Evolutionary conservation across 2,113 vertebrate genomes (phyloP), one percentile per base, ranked within the genome.

Genomic region (Neolamprologus ventralis): DNA sequence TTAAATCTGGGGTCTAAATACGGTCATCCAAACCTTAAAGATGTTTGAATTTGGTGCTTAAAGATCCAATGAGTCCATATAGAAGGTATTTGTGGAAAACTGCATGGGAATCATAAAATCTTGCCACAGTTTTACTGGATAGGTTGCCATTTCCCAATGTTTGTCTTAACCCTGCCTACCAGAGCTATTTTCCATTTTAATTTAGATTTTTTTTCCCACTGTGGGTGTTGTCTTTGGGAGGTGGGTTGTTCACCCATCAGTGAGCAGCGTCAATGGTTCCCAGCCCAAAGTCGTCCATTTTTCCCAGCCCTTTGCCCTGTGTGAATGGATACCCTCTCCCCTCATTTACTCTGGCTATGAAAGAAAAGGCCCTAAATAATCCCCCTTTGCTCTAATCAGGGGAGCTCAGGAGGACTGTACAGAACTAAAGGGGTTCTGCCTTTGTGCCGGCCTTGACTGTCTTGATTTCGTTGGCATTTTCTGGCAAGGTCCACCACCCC

Each of bases 381-480:
- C 93, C 94, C 91, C 91, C 83, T 81, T 84, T 49, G 75, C 92
- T 92, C 88, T 96, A 96, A 96, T 96, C 95, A 95, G 82, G 83
- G 79, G 78, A 53, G 91, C 91, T 90, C 86, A 86, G 86, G 80
- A 79, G 92, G 85, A 87, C 87, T 84, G 81, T 65, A 83, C 89
- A 84, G 90, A 91, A 84, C 80, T 82, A 28, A 33, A 53, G 83
- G 85, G 85, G 87, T 87, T 85, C 63, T 73, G 91, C 90, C 91
- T 96, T 97, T 96, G 96, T 96, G 90, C 81, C 11, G 71, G 89
- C 90, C 93, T 95, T 95, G 90, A 93, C 94, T 58, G 80, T 93
- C 94, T 95, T 93, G 89, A 96, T 96, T 95, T 85, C 35, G 57
- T 91, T 93, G 91, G 91, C 93, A 85, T 93, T 93, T 93, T 94